A percentile compares a stretch with the other conserved stretches of the same genome.
Conservation (phyloP, 1,140 invertebrate genomes). For the Oppia nitens region DNA sequence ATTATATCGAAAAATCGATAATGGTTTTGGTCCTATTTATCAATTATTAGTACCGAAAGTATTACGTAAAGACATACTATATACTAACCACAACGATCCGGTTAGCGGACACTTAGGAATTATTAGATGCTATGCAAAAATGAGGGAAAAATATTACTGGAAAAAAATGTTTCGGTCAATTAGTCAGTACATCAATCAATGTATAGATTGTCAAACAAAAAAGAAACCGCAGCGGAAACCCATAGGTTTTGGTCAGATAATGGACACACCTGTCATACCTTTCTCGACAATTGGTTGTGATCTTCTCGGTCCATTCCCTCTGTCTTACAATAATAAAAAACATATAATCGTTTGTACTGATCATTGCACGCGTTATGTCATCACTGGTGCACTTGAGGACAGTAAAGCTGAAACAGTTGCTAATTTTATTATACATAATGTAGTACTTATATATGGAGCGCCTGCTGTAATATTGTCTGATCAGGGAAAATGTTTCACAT, state of each 20-base stretch:
- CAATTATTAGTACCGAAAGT: background rate
- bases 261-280: slow-evolving; percentile 13
- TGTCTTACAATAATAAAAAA: slow-evolving; percentile 21
- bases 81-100: slow-evolving; percentile 28
- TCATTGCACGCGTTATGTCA: slow-evolving; percentile 25
- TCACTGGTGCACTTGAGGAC: slow-evolving; percentile 20
- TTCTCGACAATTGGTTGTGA: slow-evolving; percentile 25
- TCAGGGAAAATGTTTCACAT: slow-evolving; percentile 30
- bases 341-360: slow-evolving; percentile 22
- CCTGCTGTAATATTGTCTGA: slow-evolving; percentile 26
- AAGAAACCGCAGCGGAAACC: slow-evolving; percentile 9
- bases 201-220: slow-evolving; percentile 18
- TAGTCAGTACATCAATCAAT: slow-evolving; percentile 15
- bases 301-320: slow-evolving; percentile 23
- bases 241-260: slow-evolving; percentile 13
- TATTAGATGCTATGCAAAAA: slow-evolving; percentile 17
- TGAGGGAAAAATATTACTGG: slow-evolving; percentile 21
- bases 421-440: slow-evolving; percentile 19
- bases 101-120: slow-evolving; percentile 19
- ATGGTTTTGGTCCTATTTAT: background rate
- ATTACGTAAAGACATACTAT: slow-evolving; percentile 29
- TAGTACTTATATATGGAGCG: slow-evolving; percentile 26
- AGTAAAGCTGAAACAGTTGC: slow-evolving; percentile 21
- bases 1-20: background rate
- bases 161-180: slow-evolving; percentile 13